A percentile compares a stretch with the other conserved stretches of the same genome.
These are phyloP conservation scores for Stenopsyche tienmushanensis DNA, from an alignment of 1,140 invertebrate genomes.

Conservation along the genomic window DNA sequence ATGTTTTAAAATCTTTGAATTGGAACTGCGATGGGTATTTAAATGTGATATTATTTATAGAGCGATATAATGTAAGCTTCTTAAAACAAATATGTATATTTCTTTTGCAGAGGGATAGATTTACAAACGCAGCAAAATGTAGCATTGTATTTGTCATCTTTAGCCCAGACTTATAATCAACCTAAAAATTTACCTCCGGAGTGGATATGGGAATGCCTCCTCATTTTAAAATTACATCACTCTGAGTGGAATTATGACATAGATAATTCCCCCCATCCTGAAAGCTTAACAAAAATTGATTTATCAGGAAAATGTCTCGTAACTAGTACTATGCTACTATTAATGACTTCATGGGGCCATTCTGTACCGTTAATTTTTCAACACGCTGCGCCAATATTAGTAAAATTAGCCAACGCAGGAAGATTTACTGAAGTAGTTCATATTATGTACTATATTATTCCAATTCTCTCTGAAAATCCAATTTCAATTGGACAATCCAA, in stretches of 20 bases:
- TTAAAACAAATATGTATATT: not conserved
- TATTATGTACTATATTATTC: constrained; percentile 31
- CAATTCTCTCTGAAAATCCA: constrained; percentile 25
- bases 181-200: constrained; percentile 27
- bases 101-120: constrained; percentile 29
- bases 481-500: constrained; percentile 23
- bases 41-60: not conserved
- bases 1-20: constrained; percentile 30
- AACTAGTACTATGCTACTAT: constrained; percentile 18
- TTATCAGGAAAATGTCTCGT: constrained; percentile 28
- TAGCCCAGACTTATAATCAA: constrained; percentile 21
- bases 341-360: constrained; percentile 30
- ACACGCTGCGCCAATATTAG: constrained; percentile 24
- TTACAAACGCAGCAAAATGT: constrained; percentile 26
- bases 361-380: constrained; percentile 32
- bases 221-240: constrained; percentile 32
- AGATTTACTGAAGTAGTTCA: constrained; percentile 33
- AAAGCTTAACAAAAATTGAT: constrained; percentile 21
- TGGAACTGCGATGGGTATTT: constrained; percentile 30
- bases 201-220: constrained; percentile 36
- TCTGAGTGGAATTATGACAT: constrained; percentile 31
- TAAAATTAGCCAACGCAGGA: constrained; percentile 31
- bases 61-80: not conserved
- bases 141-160: constrained; percentile 28
- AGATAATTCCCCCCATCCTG: constrained; percentile 1